Evolutionary conservation across 2,797 vertebrate species (phyloP).

Genomic region (Helicolenus hilgendorfi): DNA sequence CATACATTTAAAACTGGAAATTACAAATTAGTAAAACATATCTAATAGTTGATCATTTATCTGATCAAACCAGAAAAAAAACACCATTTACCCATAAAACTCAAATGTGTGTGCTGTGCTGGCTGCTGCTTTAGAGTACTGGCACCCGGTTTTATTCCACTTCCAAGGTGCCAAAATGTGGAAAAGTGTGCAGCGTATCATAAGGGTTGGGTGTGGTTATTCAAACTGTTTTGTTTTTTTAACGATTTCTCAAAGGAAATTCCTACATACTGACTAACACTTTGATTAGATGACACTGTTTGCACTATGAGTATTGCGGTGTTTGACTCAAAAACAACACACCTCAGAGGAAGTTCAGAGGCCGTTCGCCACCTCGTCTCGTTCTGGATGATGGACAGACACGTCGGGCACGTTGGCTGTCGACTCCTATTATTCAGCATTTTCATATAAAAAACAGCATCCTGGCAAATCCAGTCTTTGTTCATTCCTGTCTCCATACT

Average conservation of each 20-base stretch:
- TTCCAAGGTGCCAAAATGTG: background rate
- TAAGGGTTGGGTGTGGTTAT: background rate
- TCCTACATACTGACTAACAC: constrained; percentile 7
- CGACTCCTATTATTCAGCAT: background rate
- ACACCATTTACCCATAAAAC: background rate
- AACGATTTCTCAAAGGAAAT: constrained; percentile 16
- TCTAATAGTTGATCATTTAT: background rate
- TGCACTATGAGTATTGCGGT: background rate
- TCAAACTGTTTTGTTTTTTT: background rate
- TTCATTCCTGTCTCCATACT: constrained; percentile 57
- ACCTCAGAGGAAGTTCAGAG: background rate
- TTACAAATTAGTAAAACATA: background rate
- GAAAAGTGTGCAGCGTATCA: background rate
- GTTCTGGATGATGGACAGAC: background rate
- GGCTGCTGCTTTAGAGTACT: background rate
- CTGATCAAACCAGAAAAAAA: background rate
- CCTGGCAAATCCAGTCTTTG: constrained; percentile 49
- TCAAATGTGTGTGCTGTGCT: background rate
- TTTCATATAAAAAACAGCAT: constrained; percentile 2
- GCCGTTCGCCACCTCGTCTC: background rate
- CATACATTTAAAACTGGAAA: background rate
- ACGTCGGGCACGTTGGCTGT: background rate
- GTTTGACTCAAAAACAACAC: constrained; percentile 8
- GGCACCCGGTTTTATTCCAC: constrained; percentile 4
- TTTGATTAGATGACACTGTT: background rate